Percentiles rank a stretch among this genome's conserved stretches.
phyloP scores from a whole-genome alignment of 2,113 vertebrate species.

The Oxyura jamaicensis region DNA sequence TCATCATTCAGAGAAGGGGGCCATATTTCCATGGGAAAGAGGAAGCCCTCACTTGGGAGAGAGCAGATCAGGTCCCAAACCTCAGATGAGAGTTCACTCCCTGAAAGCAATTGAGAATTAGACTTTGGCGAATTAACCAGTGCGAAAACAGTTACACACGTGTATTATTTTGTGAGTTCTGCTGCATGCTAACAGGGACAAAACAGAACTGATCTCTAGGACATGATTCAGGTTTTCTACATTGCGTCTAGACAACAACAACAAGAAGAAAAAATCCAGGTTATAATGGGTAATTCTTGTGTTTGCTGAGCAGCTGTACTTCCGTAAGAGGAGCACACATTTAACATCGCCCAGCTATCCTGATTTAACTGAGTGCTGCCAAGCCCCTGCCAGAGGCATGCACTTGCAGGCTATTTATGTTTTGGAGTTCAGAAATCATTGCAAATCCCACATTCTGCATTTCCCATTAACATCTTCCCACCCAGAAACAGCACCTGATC shows the following conservation, averaged over 20 bases:
- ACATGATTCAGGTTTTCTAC: neutral
- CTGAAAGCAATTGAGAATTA: neutral
- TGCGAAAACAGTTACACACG: neutral
- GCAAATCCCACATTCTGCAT: neutral
- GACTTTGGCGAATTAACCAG: neutral
- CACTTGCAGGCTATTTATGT: neutral
- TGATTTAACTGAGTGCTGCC: neutral
- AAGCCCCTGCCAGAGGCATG: neutral
- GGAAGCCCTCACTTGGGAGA: neutral
- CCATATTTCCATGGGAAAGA: neutral
- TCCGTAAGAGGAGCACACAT: neutral
- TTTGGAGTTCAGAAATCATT: neutral
- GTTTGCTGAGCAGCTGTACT: neutral
- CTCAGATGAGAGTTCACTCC: neutral
- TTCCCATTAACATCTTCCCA: neutral
- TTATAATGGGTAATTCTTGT: neutral
- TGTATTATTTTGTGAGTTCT: neutral
- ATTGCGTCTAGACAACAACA: accelerated
- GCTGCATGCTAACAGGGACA: neutral
- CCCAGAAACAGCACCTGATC: neutral
- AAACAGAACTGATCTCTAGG: neutral
- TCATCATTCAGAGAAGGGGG: neutral
- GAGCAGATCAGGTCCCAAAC: neutral
- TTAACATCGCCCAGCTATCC: neutral
- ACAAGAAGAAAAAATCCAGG: neutral